Base-by-base conservation (phyloP, 2,113 vertebrate species). In the Illadopsis cleaveri region DNA sequence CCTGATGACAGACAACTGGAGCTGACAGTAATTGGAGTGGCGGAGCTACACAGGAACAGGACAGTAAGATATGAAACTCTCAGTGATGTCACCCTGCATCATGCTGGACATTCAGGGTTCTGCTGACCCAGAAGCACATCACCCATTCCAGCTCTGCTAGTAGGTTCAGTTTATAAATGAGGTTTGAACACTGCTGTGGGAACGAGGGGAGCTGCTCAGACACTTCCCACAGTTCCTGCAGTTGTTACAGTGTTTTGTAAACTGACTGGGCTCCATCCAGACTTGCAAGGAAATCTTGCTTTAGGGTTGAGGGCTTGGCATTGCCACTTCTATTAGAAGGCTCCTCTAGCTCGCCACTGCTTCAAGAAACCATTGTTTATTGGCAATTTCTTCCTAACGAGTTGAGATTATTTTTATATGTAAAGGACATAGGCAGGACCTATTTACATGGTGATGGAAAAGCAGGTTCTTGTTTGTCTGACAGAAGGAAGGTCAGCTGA, bases 271-370 rank as follows among this genome's bases (percentile, higher is more conserved):
- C n/a, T 77, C 66, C 58, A 54, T 69, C 57, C 50, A 71, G 56
- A 33, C 44, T 35, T 13, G 44, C 44, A 31, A 47, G 23, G 40
- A 73, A 50, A 38, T 62, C 42, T 50, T 35, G 12, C 38, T 66
- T 17, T 30, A 38, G 42, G 42, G 47, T 65, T 0, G 0, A 75
- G 62, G 38, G 14, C 5, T 14, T 65, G n/a, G 45, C 47, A 13
- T 40, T 12, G 15, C 18, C 53, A 3, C 54, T 71, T 44, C 37
- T 57, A 5, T 64, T 47, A 51, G 9, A 85, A 64, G 31, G 15
- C 12, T 75, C 14, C 40, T 85, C 47, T 42, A 7, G 5, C n/a
- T 45, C 75, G 25, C 51, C 30, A 21, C 19, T 35, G 23, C 38
- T 71, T 78, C 45, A 50, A 71, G 30, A 92, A 71, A 51, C 5